Percentiles rank a stretch among this genome's conserved stretches.
Evolutionary conservation across 2,888 invertebrate species (phyloP).

Genomic region (Hemaris fuciformis): DNA sequence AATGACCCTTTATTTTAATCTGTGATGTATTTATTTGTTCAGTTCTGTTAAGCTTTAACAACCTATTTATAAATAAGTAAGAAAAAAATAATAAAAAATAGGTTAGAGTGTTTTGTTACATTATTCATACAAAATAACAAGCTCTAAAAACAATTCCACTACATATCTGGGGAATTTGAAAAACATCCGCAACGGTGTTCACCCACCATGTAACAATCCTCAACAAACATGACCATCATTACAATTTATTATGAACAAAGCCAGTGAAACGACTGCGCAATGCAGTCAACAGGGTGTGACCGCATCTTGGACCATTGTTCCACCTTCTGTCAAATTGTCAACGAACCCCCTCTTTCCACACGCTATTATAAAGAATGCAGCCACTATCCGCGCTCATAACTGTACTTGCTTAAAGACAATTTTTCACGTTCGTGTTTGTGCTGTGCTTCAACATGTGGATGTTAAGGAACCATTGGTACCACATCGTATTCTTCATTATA

Average conservation of each 20-base stretch:
- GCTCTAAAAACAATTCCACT: conserved; percentile 10
- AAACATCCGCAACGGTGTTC: conserved; percentile 45
- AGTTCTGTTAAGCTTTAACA: neutral
- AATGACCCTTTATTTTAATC: too few species aligned
- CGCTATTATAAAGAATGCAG: conserved; percentile 57
- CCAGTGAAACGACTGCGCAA: conserved; percentile 73
- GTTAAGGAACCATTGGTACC: conserved; percentile 21
- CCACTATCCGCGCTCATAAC: conserved; percentile 1
- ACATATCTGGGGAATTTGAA: conserved; percentile 39
- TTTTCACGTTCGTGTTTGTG: conserved; percentile 14
- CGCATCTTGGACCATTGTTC: conserved; percentile 70
- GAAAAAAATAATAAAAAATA: too few species aligned
- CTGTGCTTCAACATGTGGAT: conserved; percentile 1
- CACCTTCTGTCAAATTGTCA: conserved; percentile 68
- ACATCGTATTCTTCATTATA: neutral
- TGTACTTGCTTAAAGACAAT: neutral
- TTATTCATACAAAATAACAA: neutral
- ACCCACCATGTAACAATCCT: conserved; percentile 62
- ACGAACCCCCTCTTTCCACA: conserved; percentile 52
- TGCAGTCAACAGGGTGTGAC: conserved; percentile 68
- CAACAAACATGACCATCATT: conserved; percentile 63
- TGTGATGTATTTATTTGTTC: too few species aligned
- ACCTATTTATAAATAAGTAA: too few species aligned
- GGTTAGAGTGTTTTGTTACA: neutral
- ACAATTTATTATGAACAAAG: conserved; percentile 64